phyloP scores from a whole-genome alignment of 1,140 invertebrate genomes.

The Battus philenor region DNA sequence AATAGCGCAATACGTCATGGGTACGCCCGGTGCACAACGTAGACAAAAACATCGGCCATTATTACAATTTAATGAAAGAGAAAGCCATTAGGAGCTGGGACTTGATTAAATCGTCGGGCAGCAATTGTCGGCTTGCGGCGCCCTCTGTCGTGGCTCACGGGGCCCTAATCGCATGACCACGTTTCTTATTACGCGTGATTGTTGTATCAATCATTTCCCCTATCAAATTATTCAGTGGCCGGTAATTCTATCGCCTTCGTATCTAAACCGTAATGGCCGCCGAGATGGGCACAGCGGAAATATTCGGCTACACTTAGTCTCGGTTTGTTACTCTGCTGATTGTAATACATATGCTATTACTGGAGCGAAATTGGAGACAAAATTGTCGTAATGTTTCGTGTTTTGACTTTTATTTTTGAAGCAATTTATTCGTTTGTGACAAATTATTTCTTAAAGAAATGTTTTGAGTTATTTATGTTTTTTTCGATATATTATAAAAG shows the following conservation, averaged over 20 bases:
- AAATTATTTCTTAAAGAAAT: no score
- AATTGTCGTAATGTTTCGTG: no score
- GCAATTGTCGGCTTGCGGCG: conserved; percentile 53
- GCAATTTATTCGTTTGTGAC: no score
- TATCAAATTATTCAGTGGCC: conserved; percentile 72
- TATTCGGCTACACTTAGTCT: conserved; percentile 63
- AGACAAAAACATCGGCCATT: conserved; percentile 61
- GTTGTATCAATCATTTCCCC: conserved; percentile 73
- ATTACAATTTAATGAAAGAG: conserved; percentile 73
- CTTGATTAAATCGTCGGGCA: conserved; percentile 70
- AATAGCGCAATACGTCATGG: conserved; percentile 1
- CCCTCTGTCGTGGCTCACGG: conserved; percentile 42
- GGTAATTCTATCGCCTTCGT: conserved; percentile 62
- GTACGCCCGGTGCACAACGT: conserved; percentile 35
- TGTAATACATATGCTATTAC: conserved; percentile 63
- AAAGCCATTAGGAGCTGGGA: conserved; percentile 60
- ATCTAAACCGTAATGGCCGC: conserved; percentile 43
- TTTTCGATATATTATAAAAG: no score
- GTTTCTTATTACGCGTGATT: conserved; percentile 70
- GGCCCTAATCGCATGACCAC: conserved; percentile 62
- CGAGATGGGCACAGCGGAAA: conserved; percentile 44
- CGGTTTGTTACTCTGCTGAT: conserved; percentile 63
- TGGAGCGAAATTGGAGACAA: conserved; percentile 27
- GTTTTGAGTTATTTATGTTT: no score
- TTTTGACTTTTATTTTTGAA: no score